These are phyloP conservation scores for Calephelis nemesis DNA, from an alignment of 1,140 invertebrate genomes.

Conservation along the genomic window DNA sequence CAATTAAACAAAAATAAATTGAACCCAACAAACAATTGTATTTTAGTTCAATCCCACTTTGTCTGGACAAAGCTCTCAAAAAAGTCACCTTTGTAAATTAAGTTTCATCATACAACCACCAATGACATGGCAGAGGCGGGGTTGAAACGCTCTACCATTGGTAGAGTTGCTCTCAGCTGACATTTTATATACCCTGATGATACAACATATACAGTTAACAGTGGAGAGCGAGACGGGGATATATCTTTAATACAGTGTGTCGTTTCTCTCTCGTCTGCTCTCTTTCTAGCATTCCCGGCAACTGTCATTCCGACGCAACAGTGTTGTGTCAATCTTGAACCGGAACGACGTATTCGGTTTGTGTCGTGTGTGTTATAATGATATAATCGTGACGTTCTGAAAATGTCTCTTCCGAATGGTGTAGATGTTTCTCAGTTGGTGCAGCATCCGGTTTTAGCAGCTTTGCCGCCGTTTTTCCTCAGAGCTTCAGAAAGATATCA, in stretches of 20 bases:
- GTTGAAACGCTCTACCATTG: slow-evolving; percentile 44
- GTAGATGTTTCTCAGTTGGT: slow-evolving; percentile 90
- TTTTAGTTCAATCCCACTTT: slow-evolving; percentile 70
- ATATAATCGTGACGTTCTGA: slow-evolving; percentile 40
- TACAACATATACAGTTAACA: slow-evolving; percentile 76
- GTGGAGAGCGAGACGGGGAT: slow-evolving; percentile 52
- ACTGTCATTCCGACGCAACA: slow-evolving; percentile 67
- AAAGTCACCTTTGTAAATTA: slow-evolving; percentile 77
- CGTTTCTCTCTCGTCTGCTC: slow-evolving; percentile 58
- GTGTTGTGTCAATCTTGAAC: slow-evolving; percentile 40
- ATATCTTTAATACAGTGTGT: slow-evolving; percentile 62
- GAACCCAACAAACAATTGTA: slow-evolving; percentile 66
- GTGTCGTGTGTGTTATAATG: slow-evolving; percentile 21
- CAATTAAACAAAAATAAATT: slow-evolving; percentile 55
- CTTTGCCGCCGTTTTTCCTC: slow-evolving; percentile 90
- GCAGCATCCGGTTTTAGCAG: slow-evolving; percentile 90
- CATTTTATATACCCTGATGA: slow-evolving; percentile 77
- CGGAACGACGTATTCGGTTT: slow-evolving; percentile 1
- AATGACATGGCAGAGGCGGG: slow-evolving; percentile 55
- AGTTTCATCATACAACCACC: slow-evolving; percentile 61
- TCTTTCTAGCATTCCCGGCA: slow-evolving; percentile 43
- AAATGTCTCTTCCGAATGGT: slow-evolving; percentile 88
- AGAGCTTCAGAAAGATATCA: slow-evolving; percentile 95
- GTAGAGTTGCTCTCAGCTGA: slow-evolving; percentile 50
- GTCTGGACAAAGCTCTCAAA: slow-evolving; percentile 65